These are phyloP conservation scores for Aplodontia rufa DNA, from an alignment of 2,113 vertebrate species.

Conservation along the genomic window DNA sequence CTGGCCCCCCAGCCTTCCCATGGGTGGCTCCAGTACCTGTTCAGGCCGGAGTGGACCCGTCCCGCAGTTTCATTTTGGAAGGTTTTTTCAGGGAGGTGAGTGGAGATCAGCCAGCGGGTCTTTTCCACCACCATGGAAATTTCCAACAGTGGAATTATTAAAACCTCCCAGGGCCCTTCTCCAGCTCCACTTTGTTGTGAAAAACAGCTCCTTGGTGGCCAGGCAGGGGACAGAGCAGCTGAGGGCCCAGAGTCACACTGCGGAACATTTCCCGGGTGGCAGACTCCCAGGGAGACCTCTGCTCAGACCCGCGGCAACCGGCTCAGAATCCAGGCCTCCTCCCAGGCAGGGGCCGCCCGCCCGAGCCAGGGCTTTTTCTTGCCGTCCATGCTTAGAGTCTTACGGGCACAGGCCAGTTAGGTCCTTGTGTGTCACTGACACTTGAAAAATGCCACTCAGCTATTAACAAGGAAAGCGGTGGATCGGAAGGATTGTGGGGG, in stretches of 20 bases:
- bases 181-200: conserved; percentile 35
- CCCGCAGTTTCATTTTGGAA: not conserved
- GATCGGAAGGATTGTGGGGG: no score
- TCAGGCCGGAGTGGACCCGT: not conserved
- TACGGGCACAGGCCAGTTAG: accelerated
- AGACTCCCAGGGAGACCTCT: not conserved
- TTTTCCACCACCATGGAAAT: conserved; percentile 65
- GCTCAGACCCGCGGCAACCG: conserved; percentile 29
- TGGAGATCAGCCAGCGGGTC: conserved; percentile 58
- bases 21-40: not conserved
- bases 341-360: no score
- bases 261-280: not conserved
- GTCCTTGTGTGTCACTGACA: accelerated
- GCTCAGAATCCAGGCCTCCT: not conserved
- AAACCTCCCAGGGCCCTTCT: conserved; percentile 32
- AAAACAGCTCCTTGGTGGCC: conserved; percentile 61
- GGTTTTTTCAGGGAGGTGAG: conserved; percentile 4
- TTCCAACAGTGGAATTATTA: conserved; percentile 51
- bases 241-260: conserved; percentile 6
- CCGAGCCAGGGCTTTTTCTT: not conserved
- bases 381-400: not conserved
- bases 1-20: not conserved
- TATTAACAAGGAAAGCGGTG: not conserved
- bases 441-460: not conserved
- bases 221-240: conserved; percentile 61